Conservation (phyloP, 1,140 invertebrate species). For the Micrasema minimum region DNA sequence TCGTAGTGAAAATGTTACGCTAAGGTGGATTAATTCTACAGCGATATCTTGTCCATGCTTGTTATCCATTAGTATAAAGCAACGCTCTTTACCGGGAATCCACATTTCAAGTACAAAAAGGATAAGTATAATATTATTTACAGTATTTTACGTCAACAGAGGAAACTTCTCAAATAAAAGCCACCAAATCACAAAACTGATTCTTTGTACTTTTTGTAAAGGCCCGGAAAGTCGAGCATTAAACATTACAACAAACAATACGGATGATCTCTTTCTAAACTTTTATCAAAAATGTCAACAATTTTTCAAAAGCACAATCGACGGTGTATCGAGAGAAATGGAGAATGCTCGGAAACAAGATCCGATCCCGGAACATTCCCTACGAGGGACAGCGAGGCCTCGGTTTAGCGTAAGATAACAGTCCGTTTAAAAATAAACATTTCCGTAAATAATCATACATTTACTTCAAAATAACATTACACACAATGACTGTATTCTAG, state of each 20-base stretch:
- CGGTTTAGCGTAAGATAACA: slow-evolving; percentile 53
- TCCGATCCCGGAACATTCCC: slow-evolving; percentile 9
- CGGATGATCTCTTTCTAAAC: slow-evolving; percentile 35
- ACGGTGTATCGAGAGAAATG: slow-evolving; percentile 30
- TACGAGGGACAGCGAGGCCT: slow-evolving; percentile 13
- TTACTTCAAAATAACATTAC: slow-evolving; percentile 69
- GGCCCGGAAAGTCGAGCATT: slow-evolving; percentile 14
- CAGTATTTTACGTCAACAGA: slow-evolving; percentile 30
- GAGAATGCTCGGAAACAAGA: slow-evolving; percentile 23
- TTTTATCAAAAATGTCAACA: slow-evolving; percentile 45
- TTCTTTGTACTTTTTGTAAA: slow-evolving; percentile 41
- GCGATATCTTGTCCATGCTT: slow-evolving; percentile 32
- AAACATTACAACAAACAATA: slow-evolving; percentile 36
- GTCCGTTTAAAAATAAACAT: slow-evolving; percentile 65
- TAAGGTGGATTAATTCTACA: slow-evolving; percentile 22
- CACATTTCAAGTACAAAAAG: slow-evolving; percentile 38
- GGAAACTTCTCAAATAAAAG: slow-evolving; percentile 44
- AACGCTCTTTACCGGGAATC: slow-evolving; percentile 27
- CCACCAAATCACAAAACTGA: slow-evolving; percentile 40
- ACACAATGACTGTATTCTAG: slow-evolving; percentile 59
- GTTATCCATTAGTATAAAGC: slow-evolving; percentile 23
- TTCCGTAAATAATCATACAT: slow-evolving; percentile 67
- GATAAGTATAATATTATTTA: slow-evolving; percentile 42
- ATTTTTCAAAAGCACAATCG: slow-evolving; percentile 39
- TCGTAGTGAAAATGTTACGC: slow-evolving; percentile 30